Evolutionary conservation across 2,113 vertebrate species (phyloP).

Genomic region (Varanus komodoensis): DNA sequence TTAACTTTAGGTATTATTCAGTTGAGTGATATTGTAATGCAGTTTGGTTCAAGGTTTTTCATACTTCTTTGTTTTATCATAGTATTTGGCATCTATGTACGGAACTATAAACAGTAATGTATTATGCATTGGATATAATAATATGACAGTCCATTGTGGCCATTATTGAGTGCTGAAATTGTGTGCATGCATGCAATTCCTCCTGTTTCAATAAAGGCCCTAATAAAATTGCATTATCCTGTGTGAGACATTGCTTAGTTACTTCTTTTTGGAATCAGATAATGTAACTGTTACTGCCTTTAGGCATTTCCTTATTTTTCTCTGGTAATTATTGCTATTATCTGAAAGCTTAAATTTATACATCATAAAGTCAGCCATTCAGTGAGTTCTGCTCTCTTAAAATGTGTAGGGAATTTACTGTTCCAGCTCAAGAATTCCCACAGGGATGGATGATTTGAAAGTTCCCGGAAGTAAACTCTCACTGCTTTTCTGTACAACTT

Average conservation of each 20-base stretch:
- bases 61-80: not conserved
- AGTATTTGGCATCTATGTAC: slow-evolving; percentile 27
- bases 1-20: not conserved
- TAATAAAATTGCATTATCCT: slow-evolving; percentile 60
- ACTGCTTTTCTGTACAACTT: not conserved
- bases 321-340: not conserved
- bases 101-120: slow-evolving; percentile 45
- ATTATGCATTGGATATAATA: slow-evolving; percentile 46
- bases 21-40: not conserved
- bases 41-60: not conserved
- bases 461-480: not conserved
- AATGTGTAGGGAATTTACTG: not conserved
- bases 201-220: slow-evolving; percentile 42
- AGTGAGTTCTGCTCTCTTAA: not conserved
- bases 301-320: not conserved
- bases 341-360: not conserved
- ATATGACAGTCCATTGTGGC: slow-evolving; percentile 24
- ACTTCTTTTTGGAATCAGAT: not conserved
- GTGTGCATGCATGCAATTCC: not conserved
- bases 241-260: not conserved
- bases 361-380: not conserved
- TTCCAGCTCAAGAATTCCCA: not conserved
- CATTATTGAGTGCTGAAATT: slow-evolving; percentile 43
- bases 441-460: not conserved
- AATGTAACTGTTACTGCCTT: slow-evolving; percentile 10